Evolutionary conservation across 2,888 invertebrate genomes (phyloP), one percentile per base, ranked within the genome.

Genomic region (Dysmachus trigonus): DNA sequence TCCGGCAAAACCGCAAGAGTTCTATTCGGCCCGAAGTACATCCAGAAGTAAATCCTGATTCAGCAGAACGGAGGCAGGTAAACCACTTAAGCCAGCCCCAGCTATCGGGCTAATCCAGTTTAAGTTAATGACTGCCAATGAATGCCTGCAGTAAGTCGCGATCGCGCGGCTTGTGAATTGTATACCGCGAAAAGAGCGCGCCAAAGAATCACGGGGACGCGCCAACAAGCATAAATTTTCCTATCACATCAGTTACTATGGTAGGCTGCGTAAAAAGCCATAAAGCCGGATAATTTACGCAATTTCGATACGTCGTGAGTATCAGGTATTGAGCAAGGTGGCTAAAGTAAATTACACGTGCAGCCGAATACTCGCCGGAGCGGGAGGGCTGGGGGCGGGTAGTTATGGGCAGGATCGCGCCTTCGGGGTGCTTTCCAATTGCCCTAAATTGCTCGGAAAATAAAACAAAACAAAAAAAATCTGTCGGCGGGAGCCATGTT

Each of bases 231-330:
- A 71, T 82, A 62, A 82, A 82, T 82, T 35, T 82, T 82, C 62
- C 82, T 82, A 82, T 53, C 82, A 82, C 82, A 82, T 71, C 82
- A 62, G 33, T 22, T 71, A 10, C 82, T 38, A 82, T 62, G 27
- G 35, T 30, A 35, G 71, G 38, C 62, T 33, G 38, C 82, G 35
- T 35, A 62, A 35, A 82, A 82, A 62, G 31, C 62, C 33, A 71
- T 82, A 82, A 82, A 82, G 41, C 35, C 35, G 33, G 82, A 71
- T 62, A 82, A 82, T 82, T 82, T 82, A 82, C 82, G 82, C 82
- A 82, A 82, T 71, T 71, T 62, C 47, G 82, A 82, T 82, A 62
- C 35, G 82, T 33, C 71, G 33, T 33, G 53, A 71, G 62, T 62
- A 33, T 82, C 53, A 71, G 82, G 82, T 35, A 82, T 71, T 53